Evolutionary conservation across 2,888 invertebrate genomes (phyloP), one percentile per base, ranked within the genome.

Genomic region (Plusia festucae): DNA sequence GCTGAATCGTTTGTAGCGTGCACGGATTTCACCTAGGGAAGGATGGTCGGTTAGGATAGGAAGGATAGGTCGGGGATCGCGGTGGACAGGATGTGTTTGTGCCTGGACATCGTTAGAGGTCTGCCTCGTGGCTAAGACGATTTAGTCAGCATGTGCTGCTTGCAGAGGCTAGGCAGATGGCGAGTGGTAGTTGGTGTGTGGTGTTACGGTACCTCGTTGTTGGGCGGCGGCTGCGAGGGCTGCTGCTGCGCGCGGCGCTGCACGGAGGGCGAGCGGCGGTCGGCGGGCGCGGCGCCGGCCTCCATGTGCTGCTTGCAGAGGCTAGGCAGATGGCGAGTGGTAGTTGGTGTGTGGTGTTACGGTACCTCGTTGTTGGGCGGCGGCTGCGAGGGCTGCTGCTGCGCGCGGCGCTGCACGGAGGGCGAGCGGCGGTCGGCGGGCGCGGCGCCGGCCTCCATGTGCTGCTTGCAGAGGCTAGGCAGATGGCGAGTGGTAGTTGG

Each of bases 1-100:
- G 81, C 82, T 55, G 86, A 83, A 51, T 83, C 91, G 87, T 95
- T 93, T 54, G 95, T 95, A 22, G 97, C 97, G 61, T 97, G 81
- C 70, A 86, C 83, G 2, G 91, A 89, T 78, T 91, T 93, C 76
- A 91, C 91, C 92, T 92, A 82, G 73, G 74, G 73, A 68, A 68
- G 68, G 59, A 76, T 44, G 49, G 0, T 4, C 44, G 16, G 52
- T 72, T 73, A 70, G 54, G 75, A 65, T 65, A 65, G 57, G 71
- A 57, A 66, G 55, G 55, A 18, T 20, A 24, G 6, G 40, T 44
- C 34, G 57, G 53, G 49, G 18, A 30, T 7, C 24, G 59, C 40
- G 15, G n/a, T 46, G 54, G 8, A 22, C 13, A 24, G n/a, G n/a
- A 24, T 24, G 2, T 3, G 24, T 24, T n/a, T n/a, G 24, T 24